Percentiles rank a stretch among this genome's conserved stretches.
Conservation (phyloP, 2,888 invertebrate genomes). For the Drosophila acutilabella region DNA sequence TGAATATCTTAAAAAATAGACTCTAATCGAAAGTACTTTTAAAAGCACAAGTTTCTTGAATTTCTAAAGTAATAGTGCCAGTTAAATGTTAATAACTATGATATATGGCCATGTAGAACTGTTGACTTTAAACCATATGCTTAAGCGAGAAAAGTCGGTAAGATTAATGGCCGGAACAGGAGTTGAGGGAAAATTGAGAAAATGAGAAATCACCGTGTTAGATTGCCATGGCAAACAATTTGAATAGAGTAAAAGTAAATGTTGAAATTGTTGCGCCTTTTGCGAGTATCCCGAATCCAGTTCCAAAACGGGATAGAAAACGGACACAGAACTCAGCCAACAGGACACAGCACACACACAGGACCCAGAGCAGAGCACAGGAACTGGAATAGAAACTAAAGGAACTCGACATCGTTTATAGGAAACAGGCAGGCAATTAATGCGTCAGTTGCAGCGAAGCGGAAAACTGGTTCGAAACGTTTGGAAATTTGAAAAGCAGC, state of each 20-base stretch:
- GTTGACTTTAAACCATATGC: slow-evolving; percentile 18
- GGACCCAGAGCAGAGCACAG: slow-evolving; percentile 7
- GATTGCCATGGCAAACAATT: slow-evolving; percentile 72
- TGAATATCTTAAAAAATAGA: too few relatives aligned
- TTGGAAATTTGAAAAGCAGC: neutral
- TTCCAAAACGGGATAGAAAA: slow-evolving; percentile 26
- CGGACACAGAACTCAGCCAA: slow-evolving; percentile 7
- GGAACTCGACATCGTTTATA: slow-evolving; percentile 8
- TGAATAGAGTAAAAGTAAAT: slow-evolving; percentile 50
- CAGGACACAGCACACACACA: neutral
- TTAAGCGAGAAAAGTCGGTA: slow-evolving; percentile 6
- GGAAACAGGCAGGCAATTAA: slow-evolving; percentile 60
- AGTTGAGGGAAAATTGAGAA: slow-evolving; percentile 17
- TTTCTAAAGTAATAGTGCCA: neutral
- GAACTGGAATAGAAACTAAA: slow-evolving; percentile 19
- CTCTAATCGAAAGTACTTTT: too few relatives aligned
- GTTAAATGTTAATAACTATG: neutral
- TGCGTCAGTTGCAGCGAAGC: slow-evolving; percentile 76
- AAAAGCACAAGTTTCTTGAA: neutral
- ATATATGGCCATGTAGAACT: neutral
- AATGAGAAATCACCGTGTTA: slow-evolving; percentile 73
- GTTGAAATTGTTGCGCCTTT: slow-evolving; percentile 40
- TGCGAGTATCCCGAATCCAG: slow-evolving; percentile 53
- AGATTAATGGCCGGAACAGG: slow-evolving; percentile 34
- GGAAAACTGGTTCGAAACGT: slow-evolving; percentile 75